Percentiles rank a stretch among this genome's conserved stretches.
These are phyloP conservation scores for Chrysolophus pictus DNA, from an alignment of 2,797 vertebrate species.

Conservation along the genomic window DNA sequence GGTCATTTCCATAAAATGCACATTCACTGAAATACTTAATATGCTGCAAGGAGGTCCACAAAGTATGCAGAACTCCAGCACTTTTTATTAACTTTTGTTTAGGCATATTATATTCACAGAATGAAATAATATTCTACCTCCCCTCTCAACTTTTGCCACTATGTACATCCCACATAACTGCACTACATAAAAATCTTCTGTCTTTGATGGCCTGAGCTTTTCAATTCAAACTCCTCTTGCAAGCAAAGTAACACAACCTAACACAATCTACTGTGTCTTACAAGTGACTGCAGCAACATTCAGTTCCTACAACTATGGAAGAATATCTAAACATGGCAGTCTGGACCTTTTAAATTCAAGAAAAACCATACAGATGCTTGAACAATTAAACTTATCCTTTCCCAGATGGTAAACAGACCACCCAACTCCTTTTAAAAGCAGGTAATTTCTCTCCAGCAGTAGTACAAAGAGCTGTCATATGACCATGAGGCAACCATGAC, in stretches of 20 bases:
- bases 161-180: background rate
- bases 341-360: background rate
- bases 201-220: background rate
- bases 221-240: background rate
- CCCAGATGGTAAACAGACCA: background rate
- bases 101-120: background rate
- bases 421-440: background rate
- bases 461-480: background rate
- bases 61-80: background rate
- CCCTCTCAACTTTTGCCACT: background rate
- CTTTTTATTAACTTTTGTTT: background rate
- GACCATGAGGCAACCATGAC: background rate
- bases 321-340: background rate
- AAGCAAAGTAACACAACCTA: background rate
- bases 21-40: background rate
- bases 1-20: background rate
- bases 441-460: background rate
- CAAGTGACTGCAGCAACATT: background rate
- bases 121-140: background rate
- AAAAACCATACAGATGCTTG: background rate
- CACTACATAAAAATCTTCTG: background rate
- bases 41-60: background rate
- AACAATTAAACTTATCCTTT: background rate
- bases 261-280: accelerated
- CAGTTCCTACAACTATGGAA: background rate